Evolutionary conservation across 2,888 invertebrate species (phyloP), one percentile per base, ranked within the genome.

Genomic region (Pristionchus fissidentatus): DNA sequence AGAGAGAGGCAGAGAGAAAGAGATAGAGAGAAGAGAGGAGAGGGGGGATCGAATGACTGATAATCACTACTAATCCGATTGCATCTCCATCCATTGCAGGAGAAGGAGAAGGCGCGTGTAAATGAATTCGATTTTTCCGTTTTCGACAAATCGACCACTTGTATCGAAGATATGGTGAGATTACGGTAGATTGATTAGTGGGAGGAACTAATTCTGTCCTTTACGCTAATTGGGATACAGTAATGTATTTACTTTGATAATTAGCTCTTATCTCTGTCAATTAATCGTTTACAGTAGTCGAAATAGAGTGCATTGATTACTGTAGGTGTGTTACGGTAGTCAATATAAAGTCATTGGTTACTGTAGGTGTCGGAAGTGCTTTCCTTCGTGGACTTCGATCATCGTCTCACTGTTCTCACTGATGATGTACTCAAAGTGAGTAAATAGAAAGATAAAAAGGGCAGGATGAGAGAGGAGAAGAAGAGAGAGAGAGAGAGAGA

Each of bases 141-240:
- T 22, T 26, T 80, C 22, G 80, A 80, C 41, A 19, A 49, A 41
- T 80, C 60, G 26, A 80, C 55, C 10, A 60, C 62, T 41, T 43
- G 26, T 26, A 46, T 80, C n/a, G 60, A 80, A 35, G 80, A 80
- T 60, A 57, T 80, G 57, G 80, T 80, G 26, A 35, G 32, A 49
- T 19, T 15, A 49, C 19, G 10, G 49, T 15, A 15, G 10, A 49
- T 49, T 19, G 49, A 49, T 49, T 49, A 49, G 19, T 49, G 10
- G 49, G 19, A 19, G 19, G 49, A 49, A 15, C 10, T 49, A 15
- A 49, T 49, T n/a, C n/a, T n/a, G n/a, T n/a, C n/a, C n/a, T n/a
- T n/a, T n/a, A n/a, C n/a, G n/a, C n/a, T n/a, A n/a, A n/a, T n/a
- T n/a, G n/a, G n/a, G n/a, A n/a, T n/a, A n/a, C n/a, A n/a, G n/a